Base-by-base conservation (phyloP, 2,888 invertebrate species). In the Xestia rhomboidea region DNA sequence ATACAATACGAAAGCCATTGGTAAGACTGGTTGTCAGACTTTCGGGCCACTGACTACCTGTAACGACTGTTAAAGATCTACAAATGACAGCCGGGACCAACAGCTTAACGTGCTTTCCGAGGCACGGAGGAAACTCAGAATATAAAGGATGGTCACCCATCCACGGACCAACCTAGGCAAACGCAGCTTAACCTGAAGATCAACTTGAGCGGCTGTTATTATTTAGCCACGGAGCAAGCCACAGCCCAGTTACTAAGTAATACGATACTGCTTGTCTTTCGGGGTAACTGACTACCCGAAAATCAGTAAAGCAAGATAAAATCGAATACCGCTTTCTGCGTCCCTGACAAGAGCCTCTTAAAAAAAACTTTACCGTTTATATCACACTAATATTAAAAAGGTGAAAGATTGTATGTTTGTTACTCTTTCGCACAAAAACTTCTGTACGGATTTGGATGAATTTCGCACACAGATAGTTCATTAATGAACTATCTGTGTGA, bases 301-400 rank as follows among this genome's bases (percentile, higher is more conserved):
- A 51, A 78, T 77, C 63, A 38, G 30, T 46, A 2, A 49, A 63
- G 18, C 13, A 64, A n/a, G 72, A 66, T 49, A 72, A 72, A 62
- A 81, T 73, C 62, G 1, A 38, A 34, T 7, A 62, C 3, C 73
- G 44, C 34, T 73, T 57, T 80, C 34, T 8, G 0, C 7, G 46
- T 24, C 21, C 5, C 73, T 24, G 21, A 62, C 57, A 67, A 67
- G 27, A n/a, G 15, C 34, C 44, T 73, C 74, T 81, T 67, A 30
- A 67, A 64, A 66, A 60, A 67, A 79, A 60, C 44, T 44, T 30
- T 27, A 27, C 73, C 74, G 11, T 51, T 67, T 67, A 81, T 41
- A 41, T 41, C 41, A 41, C 41, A 41, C 11, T 10, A 41, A 41
- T 41, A 41, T 41, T 11, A 41, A 11, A 41, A 41, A 41, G 11